A percentile compares a stretch with the other conserved stretches of the same genome.
Evolutionary conservation across 2,888 invertebrate genomes (phyloP).

Genomic region (Xanthostigma xanthostigma): DNA sequence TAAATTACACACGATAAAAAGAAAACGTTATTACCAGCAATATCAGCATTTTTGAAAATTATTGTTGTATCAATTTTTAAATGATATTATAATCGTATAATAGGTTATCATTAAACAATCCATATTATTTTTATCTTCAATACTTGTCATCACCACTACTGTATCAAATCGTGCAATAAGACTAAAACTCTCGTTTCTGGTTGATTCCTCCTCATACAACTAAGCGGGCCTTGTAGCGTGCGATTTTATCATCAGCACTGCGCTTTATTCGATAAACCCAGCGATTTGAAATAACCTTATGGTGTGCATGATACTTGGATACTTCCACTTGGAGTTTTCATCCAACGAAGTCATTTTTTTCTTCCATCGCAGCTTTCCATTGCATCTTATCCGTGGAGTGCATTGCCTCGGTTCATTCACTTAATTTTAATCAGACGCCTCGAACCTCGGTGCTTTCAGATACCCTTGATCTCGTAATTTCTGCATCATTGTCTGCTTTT

Average conservation of each 20-base stretch:
- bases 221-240: constrained; percentile 17
- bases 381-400: constrained; percentile 7
- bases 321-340: constrained; percentile 14
- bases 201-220: constrained; percentile 17
- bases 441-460: not conserved
- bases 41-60: no score
- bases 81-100: no score
- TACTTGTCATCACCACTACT: constrained; percentile 15
- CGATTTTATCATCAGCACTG: constrained; percentile 11
- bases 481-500: not conserved
- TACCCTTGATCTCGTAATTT: not conserved
- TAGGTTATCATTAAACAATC: no score
- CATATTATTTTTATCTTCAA: constrained; percentile 14
- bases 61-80: no score
- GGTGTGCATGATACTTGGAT: constrained; percentile 8
- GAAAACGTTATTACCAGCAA: no score
- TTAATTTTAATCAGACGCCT: not conserved
- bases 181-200: constrained; percentile 17
- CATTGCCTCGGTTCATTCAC: constrained; percentile 10
- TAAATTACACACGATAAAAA: no score
- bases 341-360: constrained; percentile 12
- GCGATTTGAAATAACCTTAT: constrained; percentile 9
- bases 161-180: constrained; percentile 18
- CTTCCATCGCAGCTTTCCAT: constrained; percentile 13
- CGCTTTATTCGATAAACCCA: constrained; percentile 11